A percentile compares a stretch with the other conserved stretches of the same genome.
These are phyloP conservation scores for Sthenelais limicola DNA, from an alignment of 2,888 invertebrate species.

Conservation along the genomic window DNA sequence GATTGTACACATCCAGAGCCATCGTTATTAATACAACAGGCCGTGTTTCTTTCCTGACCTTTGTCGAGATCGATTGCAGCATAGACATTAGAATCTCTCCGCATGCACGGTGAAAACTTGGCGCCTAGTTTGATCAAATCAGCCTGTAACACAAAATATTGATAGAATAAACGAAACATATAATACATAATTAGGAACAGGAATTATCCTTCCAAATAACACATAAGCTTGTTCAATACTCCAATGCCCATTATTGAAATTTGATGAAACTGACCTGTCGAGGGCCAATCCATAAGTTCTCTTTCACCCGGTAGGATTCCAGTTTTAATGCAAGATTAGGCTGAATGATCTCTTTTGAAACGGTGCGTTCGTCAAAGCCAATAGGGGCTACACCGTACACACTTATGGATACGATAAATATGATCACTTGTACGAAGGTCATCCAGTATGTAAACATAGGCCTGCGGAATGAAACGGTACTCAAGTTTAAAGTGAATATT, in stretches of 20 bases:
- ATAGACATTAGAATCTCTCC: slow-evolving; percentile 90
- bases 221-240: background rate
- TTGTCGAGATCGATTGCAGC: slow-evolving; percentile 89
- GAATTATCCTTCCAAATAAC: background rate
- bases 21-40: slow-evolving; percentile 98
- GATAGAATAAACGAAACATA: background rate
- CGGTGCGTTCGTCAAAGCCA: slow-evolving; percentile 86
- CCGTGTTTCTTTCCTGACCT: slow-evolving; percentile 90
- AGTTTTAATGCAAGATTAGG: slow-evolving; percentile 89
- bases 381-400: slow-evolving; percentile 97
- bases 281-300: slow-evolving; percentile 99
- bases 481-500: background rate
- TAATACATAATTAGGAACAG: background rate
- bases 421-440: slow-evolving; percentile 93
- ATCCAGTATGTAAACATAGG: slow-evolving; percentile 99
- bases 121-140: slow-evolving; percentile 98
- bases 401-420: slow-evolving; percentile 89
- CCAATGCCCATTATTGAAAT: background rate
- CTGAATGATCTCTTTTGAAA: slow-evolving; percentile 80
- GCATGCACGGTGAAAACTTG: slow-evolving; percentile 99
- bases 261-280: slow-evolving; percentile 81
- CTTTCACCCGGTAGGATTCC: slow-evolving; percentile 70
- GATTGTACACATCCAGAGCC: slow-evolving; percentile 76
- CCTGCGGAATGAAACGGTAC: slow-evolving; percentile 72
- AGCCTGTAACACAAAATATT: slow-evolving; percentile 74